Evolutionary conservation across 2,797 vertebrate genomes (phyloP), one percentile per base, ranked within the genome.

Genomic region (Cottoperca gobio): DNA sequence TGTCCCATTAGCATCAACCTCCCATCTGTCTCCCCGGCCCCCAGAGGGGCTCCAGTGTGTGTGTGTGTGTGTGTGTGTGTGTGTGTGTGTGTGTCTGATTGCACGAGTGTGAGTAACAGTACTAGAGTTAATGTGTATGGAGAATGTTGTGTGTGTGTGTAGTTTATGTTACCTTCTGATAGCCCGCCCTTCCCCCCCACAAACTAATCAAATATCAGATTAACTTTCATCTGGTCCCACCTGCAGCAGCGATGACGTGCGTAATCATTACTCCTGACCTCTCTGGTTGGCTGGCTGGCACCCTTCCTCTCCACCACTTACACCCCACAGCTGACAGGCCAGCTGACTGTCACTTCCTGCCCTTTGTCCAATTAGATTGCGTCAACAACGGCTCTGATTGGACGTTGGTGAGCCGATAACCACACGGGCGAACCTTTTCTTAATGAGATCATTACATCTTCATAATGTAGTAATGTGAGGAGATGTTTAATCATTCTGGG

Each of bases 11-110:
- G 84, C 78, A 85, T 73, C 80, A 80, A 76, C 70, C 82, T 86
- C 90, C 90, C 91, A 91, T 92, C 91, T 92, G 92, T 90, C 87
- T 90, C 6, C 58, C 14, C 6, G 16, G 76, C 78, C 87, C 78
- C 87, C 31, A 53, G 82, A 88, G 88, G 21, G 70, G 62, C 16
- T 60, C 19, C 45, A 28, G 26, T 40, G 77, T 78, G 57, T 79
- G 49, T 54, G 31, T 31, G 31, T 31, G 31, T 26, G 24, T 26
- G 26, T 26, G 26, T 26, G 24, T 26, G 24, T 26, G 26, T 26
- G 26, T 4, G 26, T 40, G 77, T 78, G 57, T 79, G 46, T 53
- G 21, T 33, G 68, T 24, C 13, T 72, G 55, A 37, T 28, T 57
- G 59, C 50, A 26, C 3, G 8, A 24, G 31, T 53, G 12, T 17